A percentile compares a stretch with the other conserved stretches of the same genome.
Conservation (phyloP, 2,113 vertebrate genomes). For the Mohoua ochrocephala region DNA sequence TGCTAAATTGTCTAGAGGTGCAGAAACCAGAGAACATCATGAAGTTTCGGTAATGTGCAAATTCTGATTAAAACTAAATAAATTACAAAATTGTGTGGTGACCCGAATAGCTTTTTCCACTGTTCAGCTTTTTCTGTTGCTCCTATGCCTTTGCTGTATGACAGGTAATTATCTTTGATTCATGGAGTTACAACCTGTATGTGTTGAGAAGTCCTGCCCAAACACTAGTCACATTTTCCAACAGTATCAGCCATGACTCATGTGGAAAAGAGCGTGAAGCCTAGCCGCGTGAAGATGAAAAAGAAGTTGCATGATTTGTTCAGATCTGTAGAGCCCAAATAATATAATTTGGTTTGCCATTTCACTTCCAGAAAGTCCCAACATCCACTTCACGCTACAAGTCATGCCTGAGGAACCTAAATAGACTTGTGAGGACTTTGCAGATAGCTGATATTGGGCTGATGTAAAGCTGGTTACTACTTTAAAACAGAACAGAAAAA, state of each 20-base stretch:
- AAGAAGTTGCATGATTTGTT: not conserved
- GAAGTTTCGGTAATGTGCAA: not conserved
- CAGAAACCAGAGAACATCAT: not conserved
- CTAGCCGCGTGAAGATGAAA: not conserved
- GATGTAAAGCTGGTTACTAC: not conserved
- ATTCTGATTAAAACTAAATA: not conserved
- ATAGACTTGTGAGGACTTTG: not conserved
- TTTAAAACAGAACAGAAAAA: not conserved
- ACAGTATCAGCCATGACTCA: not conserved
- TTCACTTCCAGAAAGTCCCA: not conserved
- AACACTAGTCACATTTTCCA: not conserved
- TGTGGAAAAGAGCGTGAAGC: rapidly evolving
- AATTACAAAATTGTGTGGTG: not conserved
- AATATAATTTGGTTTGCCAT: not conserved
- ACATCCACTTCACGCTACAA: not conserved
- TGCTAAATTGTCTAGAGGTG: not conserved
- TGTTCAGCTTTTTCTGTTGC: not conserved
- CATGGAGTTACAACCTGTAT: not conserved
- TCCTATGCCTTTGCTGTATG: not conserved
- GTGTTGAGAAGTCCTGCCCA: not conserved
- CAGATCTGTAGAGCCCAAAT: not conserved
- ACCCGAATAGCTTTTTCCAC: not conserved
- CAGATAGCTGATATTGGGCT: not conserved
- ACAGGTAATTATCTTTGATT: not conserved
- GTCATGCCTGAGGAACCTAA: not conserved